A percentile compares a stretch with the other conserved stretches of the same genome.
phyloP scores from a whole-genome alignment of 30 jellyfish, hydroid and myxozoan genomes.

The Catostylus mosaicus region DNA sequence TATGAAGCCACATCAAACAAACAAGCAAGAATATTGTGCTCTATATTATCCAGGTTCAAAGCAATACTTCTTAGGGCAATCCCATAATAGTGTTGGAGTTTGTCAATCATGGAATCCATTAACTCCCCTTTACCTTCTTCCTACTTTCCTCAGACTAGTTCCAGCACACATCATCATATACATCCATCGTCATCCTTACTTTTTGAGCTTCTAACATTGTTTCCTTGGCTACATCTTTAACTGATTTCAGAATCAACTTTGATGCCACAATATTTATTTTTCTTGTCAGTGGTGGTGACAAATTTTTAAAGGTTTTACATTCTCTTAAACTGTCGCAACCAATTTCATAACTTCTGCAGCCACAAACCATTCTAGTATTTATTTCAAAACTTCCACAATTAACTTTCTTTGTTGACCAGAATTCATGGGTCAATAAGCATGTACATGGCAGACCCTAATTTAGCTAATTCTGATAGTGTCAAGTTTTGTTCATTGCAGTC shows the following conservation, averaged over 20 bases:
- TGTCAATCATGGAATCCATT: slow-evolving; percentile 41
- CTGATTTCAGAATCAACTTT: slow-evolving; percentile 8
- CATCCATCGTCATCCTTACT: neutral
- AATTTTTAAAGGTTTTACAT: neutral
- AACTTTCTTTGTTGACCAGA: slow-evolving; percentile 1
- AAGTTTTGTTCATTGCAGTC: neutral
- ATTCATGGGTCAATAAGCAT: neutral
- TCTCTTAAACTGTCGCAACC: neutral
- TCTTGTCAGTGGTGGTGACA: slow-evolving; percentile 23
- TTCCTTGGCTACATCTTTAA: slow-evolving; percentile 24
- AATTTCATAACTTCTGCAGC: slow-evolving; percentile 3
- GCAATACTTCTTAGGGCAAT: slow-evolving; percentile 38
- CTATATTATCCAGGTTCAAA: slow-evolving; percentile 20
- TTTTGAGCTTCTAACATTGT: slow-evolving; percentile 12
- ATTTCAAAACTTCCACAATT: neutral
- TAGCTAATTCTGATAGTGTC: neutral
- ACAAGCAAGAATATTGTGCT: slow-evolving; percentile 29
- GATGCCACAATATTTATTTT: neutral
- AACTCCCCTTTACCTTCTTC: slow-evolving; percentile 35
- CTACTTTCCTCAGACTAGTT: slow-evolving; percentile 23
- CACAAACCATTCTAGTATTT: neutral
- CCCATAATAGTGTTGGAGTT: slow-evolving; percentile 31
- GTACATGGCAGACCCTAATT: slow-evolving; percentile 2
- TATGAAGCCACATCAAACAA: slow-evolving; percentile 54
- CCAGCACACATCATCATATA: slow-evolving; percentile 13